These are phyloP conservation scores for Pristionchus maxplancki DNA, from an alignment of 2,888 invertebrate genomes.

Conservation along the genomic window DNA sequence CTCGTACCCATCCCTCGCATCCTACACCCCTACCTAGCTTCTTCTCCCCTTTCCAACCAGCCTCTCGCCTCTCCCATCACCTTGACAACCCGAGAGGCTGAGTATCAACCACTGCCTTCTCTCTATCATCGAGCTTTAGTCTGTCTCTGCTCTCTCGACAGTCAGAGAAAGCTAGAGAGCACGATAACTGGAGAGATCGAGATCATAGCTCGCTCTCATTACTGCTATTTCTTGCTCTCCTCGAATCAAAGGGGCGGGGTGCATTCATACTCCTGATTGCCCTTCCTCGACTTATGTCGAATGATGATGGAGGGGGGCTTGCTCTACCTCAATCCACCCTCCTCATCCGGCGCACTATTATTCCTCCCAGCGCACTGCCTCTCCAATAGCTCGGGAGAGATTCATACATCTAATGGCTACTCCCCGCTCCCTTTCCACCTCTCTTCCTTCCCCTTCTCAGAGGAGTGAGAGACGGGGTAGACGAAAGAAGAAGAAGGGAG, in stretches of 20 bases:
- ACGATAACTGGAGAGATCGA: background rate
- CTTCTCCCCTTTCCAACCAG: background rate
- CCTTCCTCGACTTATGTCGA: background rate
- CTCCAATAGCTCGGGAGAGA: background rate
- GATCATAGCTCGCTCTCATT: background rate
- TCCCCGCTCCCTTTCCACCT: constrained; percentile 24
- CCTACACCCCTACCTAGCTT: background rate
- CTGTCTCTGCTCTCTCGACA: background rate
- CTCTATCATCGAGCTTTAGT: background rate
- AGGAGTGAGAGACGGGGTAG: constrained; percentile 14
- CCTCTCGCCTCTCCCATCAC: background rate
- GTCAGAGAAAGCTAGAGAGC: background rate
- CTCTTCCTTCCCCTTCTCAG: constrained; percentile 5
- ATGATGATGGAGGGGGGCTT: constrained; percentile 9
- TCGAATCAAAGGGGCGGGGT: background rate
- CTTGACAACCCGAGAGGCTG: background rate
- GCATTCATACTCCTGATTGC: constrained; percentile 36
- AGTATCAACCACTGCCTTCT: constrained; percentile 4
- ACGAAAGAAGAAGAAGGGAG: background rate
- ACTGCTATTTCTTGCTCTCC: background rate
- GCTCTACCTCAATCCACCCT: background rate
- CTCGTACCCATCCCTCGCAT: background rate
- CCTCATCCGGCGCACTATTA: too few relatives aligned
- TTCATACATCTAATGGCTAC: constrained; percentile 44
- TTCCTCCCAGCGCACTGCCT: too few relatives aligned